Base-by-base conservation (phyloP, 2,113 vertebrate genomes). In the Thalassoma bifasciatum region DNA sequence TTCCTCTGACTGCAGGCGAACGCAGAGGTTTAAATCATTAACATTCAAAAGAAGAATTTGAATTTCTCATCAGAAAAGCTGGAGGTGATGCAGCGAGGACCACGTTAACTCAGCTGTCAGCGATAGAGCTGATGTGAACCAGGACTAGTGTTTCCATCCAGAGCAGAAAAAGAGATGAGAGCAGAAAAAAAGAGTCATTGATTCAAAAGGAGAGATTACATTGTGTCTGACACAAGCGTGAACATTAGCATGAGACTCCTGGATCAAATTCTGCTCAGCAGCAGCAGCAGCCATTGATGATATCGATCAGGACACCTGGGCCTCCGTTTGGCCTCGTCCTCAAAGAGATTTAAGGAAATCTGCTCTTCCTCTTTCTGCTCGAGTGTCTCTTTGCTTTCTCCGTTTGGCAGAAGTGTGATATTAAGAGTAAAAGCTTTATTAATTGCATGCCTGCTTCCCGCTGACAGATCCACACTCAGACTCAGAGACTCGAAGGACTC, bases 221-320 rank as follows among this genome's bases (percentile, higher is more conserved):
- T 87, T 90, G 87, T 88, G 85, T 83, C 79, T 86, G 90, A 91
- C 89, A 89, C 75, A 77, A 74, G 84, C 59, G 63, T 66, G 86
- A 86, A 87, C 85, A 87, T 87, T 91, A 87, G 76, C 86, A 89
- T 79, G 82, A 91, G 86, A 77, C 76, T 82, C 72, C 81, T 79
- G 84, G 91, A 92, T 92, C 89, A 88, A 88, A 93, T 92, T 92
- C 89, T 86, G 92, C 90, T 77, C 72, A 34, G 72, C 83, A 88
- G 92, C 90, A 88, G 92, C 90, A 88, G 89, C 66, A 66, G 73
- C 76, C 83, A 89, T 88, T 92, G 90, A 89, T 86, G 85, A 86
- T 93, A 93, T 92, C 73, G 90, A 93, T 93, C 91, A 85, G 79
- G 72, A 73, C 47, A 66, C 75, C 19, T 17, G 70, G 51, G 67